A percentile compares a stretch with the other conserved stretches of the same genome.
These are phyloP conservation scores for Cataglyphis altisquamis DNA, from an alignment of 2,888 invertebrate genomes.

Conservation along the genomic window DNA sequence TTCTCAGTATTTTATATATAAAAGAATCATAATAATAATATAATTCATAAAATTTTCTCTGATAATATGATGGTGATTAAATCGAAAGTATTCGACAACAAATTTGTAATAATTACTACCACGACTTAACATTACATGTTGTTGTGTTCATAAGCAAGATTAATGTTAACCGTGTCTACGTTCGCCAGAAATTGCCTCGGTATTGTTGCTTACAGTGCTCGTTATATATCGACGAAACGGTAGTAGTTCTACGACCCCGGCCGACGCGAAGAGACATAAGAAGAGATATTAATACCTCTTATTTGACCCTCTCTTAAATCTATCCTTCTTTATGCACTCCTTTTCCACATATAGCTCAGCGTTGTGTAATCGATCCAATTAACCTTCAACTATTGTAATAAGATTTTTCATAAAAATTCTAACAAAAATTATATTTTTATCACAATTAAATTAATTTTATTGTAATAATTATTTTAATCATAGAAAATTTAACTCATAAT, in stretches of 20 bases:
- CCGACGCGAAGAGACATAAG: slow-evolving; percentile 20
- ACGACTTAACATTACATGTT: slow-evolving; percentile 1
- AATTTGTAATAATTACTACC: not conserved
- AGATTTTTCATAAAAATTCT: not conserved
- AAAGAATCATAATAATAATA: not conserved
- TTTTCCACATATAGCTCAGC: slow-evolving; percentile 32
- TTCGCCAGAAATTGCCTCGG: slow-evolving; percentile 30
- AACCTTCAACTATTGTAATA: not conserved
- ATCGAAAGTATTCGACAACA: not conserved
- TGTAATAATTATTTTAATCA: slow-evolving; percentile 13
- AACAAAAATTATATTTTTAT: not conserved
- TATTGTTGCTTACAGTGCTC: slow-evolving; percentile 36
- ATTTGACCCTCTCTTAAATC: slow-evolving; percentile 44
- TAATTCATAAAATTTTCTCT: slow-evolving; percentile 13
- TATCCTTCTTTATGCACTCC: slow-evolving; percentile 36
- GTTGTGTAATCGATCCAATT: slow-evolving; percentile 37
- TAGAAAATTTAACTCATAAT: not conserved
- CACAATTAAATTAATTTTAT: not conserved
- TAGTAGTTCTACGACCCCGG: slow-evolving; percentile 38
- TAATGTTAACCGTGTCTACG: slow-evolving; percentile 21
- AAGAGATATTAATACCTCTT: slow-evolving; percentile 55
- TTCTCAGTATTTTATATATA: not conserved
- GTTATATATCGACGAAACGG: slow-evolving; percentile 15
- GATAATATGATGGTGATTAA: not conserved
- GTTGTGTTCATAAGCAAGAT: slow-evolving; percentile 16